Evolutionary conservation across 2,888 invertebrate species (phyloP).

Genomic region (Cerastoderma edule): DNA sequence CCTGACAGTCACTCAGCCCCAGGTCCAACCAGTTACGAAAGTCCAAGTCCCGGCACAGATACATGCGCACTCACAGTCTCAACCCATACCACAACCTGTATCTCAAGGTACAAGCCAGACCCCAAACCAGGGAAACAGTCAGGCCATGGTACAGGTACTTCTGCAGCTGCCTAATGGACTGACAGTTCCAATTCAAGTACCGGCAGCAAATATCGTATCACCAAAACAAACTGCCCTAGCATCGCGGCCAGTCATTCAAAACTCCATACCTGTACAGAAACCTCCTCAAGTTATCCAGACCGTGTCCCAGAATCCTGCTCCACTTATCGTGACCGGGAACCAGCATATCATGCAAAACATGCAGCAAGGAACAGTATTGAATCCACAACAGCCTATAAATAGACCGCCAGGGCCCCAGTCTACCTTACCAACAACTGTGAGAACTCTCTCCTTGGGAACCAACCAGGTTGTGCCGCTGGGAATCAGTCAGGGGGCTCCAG

Average conservation of each 20-base stretch:
- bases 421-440: slow-evolving; percentile 22
- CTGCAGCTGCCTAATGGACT: slow-evolving; percentile 86
- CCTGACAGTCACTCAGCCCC: no score
- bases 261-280: background rate
- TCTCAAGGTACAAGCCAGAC: slow-evolving; percentile 2
- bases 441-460: slow-evolving; percentile 16
- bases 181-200: slow-evolving; percentile 81
- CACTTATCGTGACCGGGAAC: slow-evolving; percentile 8
- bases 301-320: background rate
- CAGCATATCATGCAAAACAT: slow-evolving; percentile 33
- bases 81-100: no score
- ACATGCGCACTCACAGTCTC: no score
- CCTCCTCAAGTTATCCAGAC: background rate
- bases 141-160: slow-evolving; percentile 82
- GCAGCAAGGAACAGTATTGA: slow-evolving; percentile 7
- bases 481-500: background rate
- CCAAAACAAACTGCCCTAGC: slow-evolving; percentile 21
- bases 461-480: background rate
- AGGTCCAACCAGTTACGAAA: no score
- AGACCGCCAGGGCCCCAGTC: slow-evolving; percentile 4
- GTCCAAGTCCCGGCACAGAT: no score
- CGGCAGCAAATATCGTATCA: slow-evolving; percentile 52
- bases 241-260: slow-evolving; percentile 14
- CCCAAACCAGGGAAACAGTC: background rate
- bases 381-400: background rate